Percentiles rank a stretch among this genome's conserved stretches.
These are phyloP conservation scores for Drosophila nigritarsus DNA, from an alignment of 2,888 invertebrate genomes.

Conservation along the genomic window DNA sequence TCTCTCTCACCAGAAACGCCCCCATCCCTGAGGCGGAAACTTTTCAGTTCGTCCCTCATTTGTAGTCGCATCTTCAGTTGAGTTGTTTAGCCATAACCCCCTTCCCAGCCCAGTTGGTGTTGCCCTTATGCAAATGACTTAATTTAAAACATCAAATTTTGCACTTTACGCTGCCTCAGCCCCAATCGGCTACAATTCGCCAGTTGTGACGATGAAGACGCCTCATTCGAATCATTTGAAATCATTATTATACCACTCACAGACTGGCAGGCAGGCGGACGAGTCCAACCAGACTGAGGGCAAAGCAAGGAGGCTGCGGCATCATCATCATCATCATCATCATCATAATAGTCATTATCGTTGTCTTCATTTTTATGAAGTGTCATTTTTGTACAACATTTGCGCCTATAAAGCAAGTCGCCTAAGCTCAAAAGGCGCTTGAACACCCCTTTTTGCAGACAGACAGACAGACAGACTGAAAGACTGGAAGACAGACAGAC, in stretches of 20 bases:
- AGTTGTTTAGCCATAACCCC: conserved; percentile 8
- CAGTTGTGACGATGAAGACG: conserved; percentile 28
- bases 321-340: conserved; percentile 10
- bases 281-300: conserved; percentile 4
- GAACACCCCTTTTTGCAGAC: conserved; percentile 49
- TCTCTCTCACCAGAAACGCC: neutral
- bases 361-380: conserved; percentile 76
- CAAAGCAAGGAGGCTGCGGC: neutral
- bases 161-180: conserved; percentile 47
- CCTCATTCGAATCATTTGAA: conserved; percentile 63
- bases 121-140: conserved; percentile 71
- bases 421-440: conserved; percentile 57
- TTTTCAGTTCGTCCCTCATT: conserved; percentile 34
- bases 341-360: conserved; percentile 66
- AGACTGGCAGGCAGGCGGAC: conserved; percentile 23
- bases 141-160: conserved; percentile 76
- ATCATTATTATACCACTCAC: conserved; percentile 71
- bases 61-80: conserved; percentile 36
- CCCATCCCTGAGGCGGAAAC: neutral
- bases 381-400: conserved; percentile 74
- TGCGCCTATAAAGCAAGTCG: conserved; percentile 68
- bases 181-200: conserved; percentile 27
- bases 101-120: neutral
- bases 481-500: conserved; percentile 5
- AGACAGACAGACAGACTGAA: conserved; percentile 6